Percentiles rank a stretch among this genome's conserved stretches.
Conservation (phyloP, 2,113 vertebrate genomes). For the Chaetura pelagica region DNA sequence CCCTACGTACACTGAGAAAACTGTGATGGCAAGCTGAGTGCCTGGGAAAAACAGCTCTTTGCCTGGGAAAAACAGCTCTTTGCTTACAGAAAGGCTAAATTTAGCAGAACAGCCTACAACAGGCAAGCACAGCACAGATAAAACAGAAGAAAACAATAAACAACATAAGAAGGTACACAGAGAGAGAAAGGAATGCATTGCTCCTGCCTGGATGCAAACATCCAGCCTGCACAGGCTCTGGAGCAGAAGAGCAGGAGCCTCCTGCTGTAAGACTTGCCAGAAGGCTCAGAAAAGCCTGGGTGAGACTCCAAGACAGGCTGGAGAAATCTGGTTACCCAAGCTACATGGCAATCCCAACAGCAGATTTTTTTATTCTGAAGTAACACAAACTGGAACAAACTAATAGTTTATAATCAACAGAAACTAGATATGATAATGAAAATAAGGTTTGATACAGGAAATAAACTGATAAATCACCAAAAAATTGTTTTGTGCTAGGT, state of each 20-base stretch:
- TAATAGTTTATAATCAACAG: background rate
- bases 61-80: background rate
- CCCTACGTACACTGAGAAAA: background rate
- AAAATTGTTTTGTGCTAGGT: background rate
- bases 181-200: background rate
- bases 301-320: background rate
- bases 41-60: background rate
- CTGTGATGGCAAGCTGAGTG: background rate
- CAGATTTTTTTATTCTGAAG: background rate
- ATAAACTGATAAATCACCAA: background rate
- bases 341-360: background rate
- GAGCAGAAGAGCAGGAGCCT: background rate
- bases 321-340: background rate
- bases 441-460: background rate
- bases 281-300: background rate
- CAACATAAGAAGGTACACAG: rapidly evolving
- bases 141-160: background rate
- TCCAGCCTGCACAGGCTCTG: background rate
- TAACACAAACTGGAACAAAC: background rate
- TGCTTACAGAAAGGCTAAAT: background rate
- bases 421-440: conserved; percentile 8
- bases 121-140: background rate
- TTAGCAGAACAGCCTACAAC: background rate
- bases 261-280: background rate
- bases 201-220: background rate